Conservation (phyloP, 2,113 vertebrate genomes). For the Macquaria australasica region DNA sequence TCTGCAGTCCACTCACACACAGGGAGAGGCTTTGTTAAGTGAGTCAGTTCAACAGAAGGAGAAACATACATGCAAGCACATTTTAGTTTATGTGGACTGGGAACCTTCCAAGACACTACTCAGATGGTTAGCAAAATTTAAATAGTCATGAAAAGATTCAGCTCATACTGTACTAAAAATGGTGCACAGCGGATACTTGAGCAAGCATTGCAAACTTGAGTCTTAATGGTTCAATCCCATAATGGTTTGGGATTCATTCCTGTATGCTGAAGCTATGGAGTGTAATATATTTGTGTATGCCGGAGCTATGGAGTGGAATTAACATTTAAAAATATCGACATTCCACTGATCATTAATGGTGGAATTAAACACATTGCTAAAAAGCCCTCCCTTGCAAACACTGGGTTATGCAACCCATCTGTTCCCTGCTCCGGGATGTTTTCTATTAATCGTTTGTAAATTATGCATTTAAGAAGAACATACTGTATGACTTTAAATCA, state of each 20-base stretch:
- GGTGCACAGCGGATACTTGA: not conserved
- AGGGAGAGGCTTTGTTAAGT: slow-evolving; percentile 32
- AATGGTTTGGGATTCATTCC: not conserved
- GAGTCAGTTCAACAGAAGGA: slow-evolving; percentile 39
- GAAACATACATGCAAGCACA: slow-evolving; percentile 37
- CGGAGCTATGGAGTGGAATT: slow-evolving; percentile 29
- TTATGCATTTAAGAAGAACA: slow-evolving; percentile 47
- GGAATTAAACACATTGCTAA: slow-evolving; percentile 30
- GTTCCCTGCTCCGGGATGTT: slow-evolving; percentile 50
- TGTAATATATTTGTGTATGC: slow-evolving; percentile 30
- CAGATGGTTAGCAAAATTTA: slow-evolving; percentile 3
- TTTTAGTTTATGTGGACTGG: slow-evolving; percentile 23
- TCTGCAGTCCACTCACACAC: slow-evolving; percentile 36
- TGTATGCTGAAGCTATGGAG: not conserved
- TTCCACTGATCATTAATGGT: slow-evolving; percentile 43
- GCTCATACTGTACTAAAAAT: not conserved
- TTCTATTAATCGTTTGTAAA: slow-evolving; percentile 59
- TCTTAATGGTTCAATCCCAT: not conserved
- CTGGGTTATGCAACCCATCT: slow-evolving; percentile 57
- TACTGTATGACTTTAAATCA: slow-evolving; percentile 47
- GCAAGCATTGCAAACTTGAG: not conserved
- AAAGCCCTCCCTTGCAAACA: slow-evolving; percentile 30
- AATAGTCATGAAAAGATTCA: slow-evolving; percentile 29
- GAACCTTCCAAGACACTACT: slow-evolving; percentile 29
- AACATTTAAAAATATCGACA: slow-evolving; percentile 43